Evolutionary conservation across 1,140 invertebrate genomes (phyloP), one percentile per base, ranked within the genome.

Genomic region (Drosophila rufa): DNA sequence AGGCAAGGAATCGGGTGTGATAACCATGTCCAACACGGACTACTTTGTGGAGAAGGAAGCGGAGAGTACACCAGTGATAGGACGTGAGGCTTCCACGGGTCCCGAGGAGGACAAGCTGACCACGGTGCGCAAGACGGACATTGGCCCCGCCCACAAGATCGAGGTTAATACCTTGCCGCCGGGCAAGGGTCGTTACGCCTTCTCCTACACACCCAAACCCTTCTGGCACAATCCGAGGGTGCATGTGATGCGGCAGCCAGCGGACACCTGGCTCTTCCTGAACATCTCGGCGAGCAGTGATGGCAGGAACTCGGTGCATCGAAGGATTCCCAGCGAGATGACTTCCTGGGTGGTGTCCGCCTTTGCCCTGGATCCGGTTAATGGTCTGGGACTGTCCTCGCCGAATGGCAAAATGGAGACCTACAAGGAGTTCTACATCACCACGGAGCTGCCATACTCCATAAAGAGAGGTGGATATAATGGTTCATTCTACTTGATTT

Each of bases 321-420:
- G 90, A 22, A 87, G 92, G 36, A 96, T 98, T 43, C 98, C 98
- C 1, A 96, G 97, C 71, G 96, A 97, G 0, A 97, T 99, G 47
- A 98, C 97, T 1, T 97, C 97, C 3, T 99, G 98, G 98, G 94
- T 97, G 9, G 94, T 99, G 0, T 97, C 96, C 22, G 99, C 97
- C 3, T 99, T 99, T 93, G 97, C 98, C 1, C 94, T 99, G 46
- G 97, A 98, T 94, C 94, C 96, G 0, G 94, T 97, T 0, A 94
- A 96, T 75, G 99, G 98, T 11, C 94, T 99, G 2, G 98, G 97
- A 4, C 94, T 99, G 1, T 95, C 97, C 12, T 93, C 95, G 42
- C 84, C 94, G 55, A 94, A 95, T 19, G 94, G 95, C 74, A 96
- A 96, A 94, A 91, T 99, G 48, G 95, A 95, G 92, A 97, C 98